Evolutionary conservation across 2,113 vertebrate species (phyloP).

Genomic region (Datnioides undecimradiatus): DNA sequence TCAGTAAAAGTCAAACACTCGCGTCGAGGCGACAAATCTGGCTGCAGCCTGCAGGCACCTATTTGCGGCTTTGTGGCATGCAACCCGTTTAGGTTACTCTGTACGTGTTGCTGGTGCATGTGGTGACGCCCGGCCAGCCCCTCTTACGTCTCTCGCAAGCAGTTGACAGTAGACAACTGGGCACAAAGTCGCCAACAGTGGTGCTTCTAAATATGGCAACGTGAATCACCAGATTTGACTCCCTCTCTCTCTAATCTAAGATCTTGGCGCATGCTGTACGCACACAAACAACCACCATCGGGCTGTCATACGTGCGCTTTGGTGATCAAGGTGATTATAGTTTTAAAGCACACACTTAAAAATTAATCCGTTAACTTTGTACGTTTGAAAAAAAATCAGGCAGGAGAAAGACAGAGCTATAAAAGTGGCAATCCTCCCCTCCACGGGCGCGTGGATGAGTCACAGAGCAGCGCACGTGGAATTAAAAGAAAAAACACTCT

Average conservation of each 20-base stretch:
- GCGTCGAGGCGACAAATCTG: too few species aligned
- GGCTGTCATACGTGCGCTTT: neutral
- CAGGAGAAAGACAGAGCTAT: neutral
- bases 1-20: neutral
- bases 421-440: neutral
- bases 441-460: neutral
- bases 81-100: neutral
- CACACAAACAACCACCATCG: constrained; percentile 1
- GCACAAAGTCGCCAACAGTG: constrained; percentile 52
- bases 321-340: neutral
- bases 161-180: constrained; percentile 70
- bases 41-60: neutral
- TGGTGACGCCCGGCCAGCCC: constrained; percentile 24
- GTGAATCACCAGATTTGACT: constrained; percentile 59
- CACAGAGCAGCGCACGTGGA: neutral
- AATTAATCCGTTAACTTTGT: neutral
- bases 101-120: constrained; percentile 7
- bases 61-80: constrained; percentile 8
- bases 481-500: constrained; percentile 14
- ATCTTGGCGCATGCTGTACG: constrained; percentile 3
- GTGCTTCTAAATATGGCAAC: constrained; percentile 78
- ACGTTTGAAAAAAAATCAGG: neutral
- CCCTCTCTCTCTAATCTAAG: constrained; percentile 31
- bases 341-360: neutral
- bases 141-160: constrained; percentile 31